phyloP scores from a whole-genome alignment of 2,113 vertebrate species.

The Nyctereutes procyonoides region DNA sequence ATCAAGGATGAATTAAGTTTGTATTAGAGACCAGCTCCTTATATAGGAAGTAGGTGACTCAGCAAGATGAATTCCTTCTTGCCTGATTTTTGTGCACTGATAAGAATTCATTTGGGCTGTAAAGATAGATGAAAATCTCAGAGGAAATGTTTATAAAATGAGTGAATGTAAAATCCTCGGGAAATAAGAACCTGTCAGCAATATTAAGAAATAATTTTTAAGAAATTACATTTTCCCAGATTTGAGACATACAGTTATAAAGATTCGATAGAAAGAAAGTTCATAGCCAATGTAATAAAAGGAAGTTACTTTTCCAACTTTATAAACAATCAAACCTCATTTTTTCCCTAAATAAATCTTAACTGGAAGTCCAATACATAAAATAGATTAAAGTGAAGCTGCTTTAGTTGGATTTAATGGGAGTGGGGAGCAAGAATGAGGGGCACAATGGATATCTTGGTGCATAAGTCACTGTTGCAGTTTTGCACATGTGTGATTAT shows the following conservation, averaged over 20 bases:
- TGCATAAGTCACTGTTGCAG: background rate
- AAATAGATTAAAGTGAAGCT: background rate
- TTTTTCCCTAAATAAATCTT: background rate
- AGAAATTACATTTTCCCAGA: constrained; percentile 37
- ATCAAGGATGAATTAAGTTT: background rate
- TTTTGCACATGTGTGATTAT: background rate
- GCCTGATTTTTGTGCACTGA: constrained; percentile 26
- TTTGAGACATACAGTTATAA: constrained; percentile 18
- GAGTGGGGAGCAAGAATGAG: background rate
- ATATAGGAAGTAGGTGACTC: background rate
- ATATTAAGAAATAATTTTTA: constrained; percentile 56
- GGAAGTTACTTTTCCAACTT: constrained; percentile 1
- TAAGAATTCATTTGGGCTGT: constrained; percentile 49
- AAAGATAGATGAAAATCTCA: constrained; percentile 43
- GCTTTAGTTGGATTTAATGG: background rate
- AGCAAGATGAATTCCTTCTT: constrained; percentile 42
- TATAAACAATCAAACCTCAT: background rate
- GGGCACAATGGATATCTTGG: background rate
- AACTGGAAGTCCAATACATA: background rate
- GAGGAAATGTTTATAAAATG: constrained; percentile 53
- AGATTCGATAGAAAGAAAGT: constrained; percentile 41
- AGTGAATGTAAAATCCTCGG: background rate
- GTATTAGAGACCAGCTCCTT: background rate
- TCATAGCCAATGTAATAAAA: background rate
- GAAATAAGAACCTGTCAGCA: constrained; percentile 55